Evolutionary conservation across 2,797 vertebrate species (phyloP).

Genomic region (Rhinella marina): DNA sequence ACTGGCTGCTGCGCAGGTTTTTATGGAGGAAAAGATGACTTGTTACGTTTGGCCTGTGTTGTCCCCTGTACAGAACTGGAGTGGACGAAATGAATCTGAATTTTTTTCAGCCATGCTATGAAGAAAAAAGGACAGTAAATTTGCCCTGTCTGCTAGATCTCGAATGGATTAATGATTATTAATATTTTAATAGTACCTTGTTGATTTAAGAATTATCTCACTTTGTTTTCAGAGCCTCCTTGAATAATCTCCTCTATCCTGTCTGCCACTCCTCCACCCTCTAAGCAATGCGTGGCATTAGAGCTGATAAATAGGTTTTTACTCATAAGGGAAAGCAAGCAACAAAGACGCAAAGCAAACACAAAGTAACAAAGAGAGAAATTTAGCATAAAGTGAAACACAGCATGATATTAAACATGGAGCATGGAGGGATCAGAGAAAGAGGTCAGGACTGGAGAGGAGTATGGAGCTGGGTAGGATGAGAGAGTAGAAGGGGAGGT

Average conservation of each 20-base stretch:
- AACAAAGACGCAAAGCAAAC: constrained; percentile 14
- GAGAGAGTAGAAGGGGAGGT: background rate
- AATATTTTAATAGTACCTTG: background rate
- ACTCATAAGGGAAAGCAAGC: background rate
- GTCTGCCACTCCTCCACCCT: background rate
- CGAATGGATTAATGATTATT: constrained; percentile 1
- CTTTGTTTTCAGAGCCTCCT: background rate
- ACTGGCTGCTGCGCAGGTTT: constrained; percentile 80
- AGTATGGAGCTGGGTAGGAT: background rate
- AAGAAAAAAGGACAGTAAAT: background rate
- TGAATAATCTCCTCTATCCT: constrained; percentile 17
- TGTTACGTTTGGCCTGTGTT: background rate
- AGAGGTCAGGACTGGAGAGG: background rate
- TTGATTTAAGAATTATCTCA: background rate
- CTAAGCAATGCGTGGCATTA: background rate
- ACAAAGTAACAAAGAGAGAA: background rate
- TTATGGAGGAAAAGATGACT: constrained; percentile 74
- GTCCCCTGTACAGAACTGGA: background rate
- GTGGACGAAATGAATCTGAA: background rate
- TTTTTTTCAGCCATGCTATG: no score
- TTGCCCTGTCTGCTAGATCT: background rate
- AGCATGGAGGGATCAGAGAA: background rate
- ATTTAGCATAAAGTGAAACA: background rate
- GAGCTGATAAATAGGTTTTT: constrained; percentile 2
- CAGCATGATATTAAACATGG: background rate